Evolutionary conservation across 2,888 invertebrate genomes (phyloP).

Genomic region (Metellina segmentata): DNA sequence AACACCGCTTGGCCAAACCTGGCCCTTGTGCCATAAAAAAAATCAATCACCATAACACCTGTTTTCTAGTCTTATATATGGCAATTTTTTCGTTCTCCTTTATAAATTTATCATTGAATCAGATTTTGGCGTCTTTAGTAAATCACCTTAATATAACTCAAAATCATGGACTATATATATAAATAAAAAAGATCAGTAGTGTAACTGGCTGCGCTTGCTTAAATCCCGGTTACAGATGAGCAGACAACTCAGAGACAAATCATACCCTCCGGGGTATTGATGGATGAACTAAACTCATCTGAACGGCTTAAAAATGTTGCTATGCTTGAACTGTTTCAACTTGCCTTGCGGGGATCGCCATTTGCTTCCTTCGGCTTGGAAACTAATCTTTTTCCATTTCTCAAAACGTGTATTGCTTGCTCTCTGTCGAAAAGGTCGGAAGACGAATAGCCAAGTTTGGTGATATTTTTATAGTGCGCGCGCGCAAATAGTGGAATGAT

Average conservation of each 20-base stretch:
- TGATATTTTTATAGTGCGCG: too few species aligned
- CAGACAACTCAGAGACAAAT: conserved; percentile 38
- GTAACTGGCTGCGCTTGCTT: conserved; percentile 25
- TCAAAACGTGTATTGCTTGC: background rate
- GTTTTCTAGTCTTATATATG: too few species aligned
- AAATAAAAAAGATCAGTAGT: conserved; percentile 17
- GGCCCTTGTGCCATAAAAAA: too few species aligned
- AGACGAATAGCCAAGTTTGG: too few species aligned
- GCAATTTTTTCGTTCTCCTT: too few species aligned
- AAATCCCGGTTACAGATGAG: background rate
- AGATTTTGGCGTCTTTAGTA: background rate
- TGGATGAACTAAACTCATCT: conserved; percentile 18
- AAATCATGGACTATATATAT: background rate
- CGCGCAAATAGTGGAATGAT: too few species aligned
- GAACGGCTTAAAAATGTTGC: conserved; percentile 22
- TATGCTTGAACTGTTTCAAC: conserved; percentile 25
- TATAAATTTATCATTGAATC: background rate
- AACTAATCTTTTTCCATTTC: conserved; percentile 7
- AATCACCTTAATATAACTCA: background rate
- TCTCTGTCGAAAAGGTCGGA: conserved; percentile 20
- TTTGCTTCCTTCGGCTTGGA: background rate
- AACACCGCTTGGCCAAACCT: too few species aligned
- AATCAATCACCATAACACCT: too few species aligned
- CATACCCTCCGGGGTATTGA: conserved; percentile 19
- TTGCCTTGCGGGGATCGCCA: conserved; percentile 1